Evolutionary conservation across 2,797 vertebrate species (phyloP).

Genomic region (Amblyraja radiata): DNA sequence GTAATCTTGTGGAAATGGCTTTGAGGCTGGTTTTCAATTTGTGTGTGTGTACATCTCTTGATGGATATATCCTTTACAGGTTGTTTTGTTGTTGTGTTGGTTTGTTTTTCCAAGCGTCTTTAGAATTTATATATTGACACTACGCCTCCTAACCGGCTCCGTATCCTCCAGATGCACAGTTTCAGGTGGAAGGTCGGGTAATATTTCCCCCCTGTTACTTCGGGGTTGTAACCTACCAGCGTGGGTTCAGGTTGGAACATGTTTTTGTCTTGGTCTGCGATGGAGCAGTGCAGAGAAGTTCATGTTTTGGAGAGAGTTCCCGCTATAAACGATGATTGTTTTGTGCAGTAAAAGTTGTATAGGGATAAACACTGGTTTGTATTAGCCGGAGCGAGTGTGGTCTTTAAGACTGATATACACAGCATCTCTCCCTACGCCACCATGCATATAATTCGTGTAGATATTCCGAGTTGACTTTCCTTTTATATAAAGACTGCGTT

Average conservation of each 20-base stretch:
- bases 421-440: background rate
- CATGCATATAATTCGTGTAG: too few relatives aligned
- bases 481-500: background rate
- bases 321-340: background rate
- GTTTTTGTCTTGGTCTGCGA: background rate
- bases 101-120: background rate
- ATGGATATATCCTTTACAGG: background rate
- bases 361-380: background rate
- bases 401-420: background rate
- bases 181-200: background rate
- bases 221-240: background rate
- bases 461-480: background rate
- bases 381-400: background rate
- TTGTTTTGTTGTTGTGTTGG: too few relatives aligned
- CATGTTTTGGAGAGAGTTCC: background rate
- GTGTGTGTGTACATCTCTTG: background rate
- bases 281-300: background rate
- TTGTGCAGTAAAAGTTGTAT: background rate
- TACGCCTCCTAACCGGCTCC: background rate
- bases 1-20: background rate
- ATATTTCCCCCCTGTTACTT: background rate
- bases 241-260: background rate
- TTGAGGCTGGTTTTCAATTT: background rate
- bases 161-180: background rate
- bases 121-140: too few relatives aligned